Evolutionary conservation across 2,113 vertebrate genomes (phyloP).

Genomic region (Tragelaphus imberbis): DNA sequence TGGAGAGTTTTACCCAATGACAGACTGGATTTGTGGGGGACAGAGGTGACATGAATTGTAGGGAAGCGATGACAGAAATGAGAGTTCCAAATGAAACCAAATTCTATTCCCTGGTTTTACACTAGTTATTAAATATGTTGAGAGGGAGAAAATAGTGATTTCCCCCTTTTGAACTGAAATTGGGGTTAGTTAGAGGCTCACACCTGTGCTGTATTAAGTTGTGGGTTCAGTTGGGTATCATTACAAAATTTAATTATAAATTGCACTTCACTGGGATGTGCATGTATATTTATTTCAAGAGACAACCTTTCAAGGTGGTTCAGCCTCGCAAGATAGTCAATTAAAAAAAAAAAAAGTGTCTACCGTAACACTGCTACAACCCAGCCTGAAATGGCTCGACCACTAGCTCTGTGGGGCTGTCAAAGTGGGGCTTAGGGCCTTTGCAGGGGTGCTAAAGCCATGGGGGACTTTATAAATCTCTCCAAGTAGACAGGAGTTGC

Average conservation of each 20-base stretch:
- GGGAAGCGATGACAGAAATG: slow-evolving; percentile 36
- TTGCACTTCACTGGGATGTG: neutral
- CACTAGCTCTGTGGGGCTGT: neutral
- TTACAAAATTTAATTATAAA: slow-evolving; percentile 53
- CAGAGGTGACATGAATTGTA: neutral
- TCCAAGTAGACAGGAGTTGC: neutral
- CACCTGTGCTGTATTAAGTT: slow-evolving; percentile 34
- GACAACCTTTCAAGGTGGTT: neutral
- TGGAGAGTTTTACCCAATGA: neutral
- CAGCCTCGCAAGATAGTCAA: neutral
- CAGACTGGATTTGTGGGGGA: neutral
- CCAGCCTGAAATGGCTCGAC: neutral
- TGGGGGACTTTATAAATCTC: neutral
- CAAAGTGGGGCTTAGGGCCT: neutral
- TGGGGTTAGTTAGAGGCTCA: neutral
- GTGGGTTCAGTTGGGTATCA: slow-evolving; percentile 39
- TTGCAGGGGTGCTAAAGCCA: neutral
- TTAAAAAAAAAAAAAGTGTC: neutral
- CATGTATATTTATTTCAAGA: neutral
- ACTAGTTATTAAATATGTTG: slow-evolving; percentile 11
- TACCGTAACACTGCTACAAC: neutral
- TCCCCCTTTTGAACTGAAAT: slow-evolving; percentile 40
- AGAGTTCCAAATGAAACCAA: slow-evolving; percentile 51
- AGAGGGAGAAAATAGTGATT: slow-evolving; percentile 19
- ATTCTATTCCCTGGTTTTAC: slow-evolving; percentile 1